A percentile compares a stretch with the other conserved stretches of the same genome.
Conservation (phyloP, 2,888 invertebrate genomes). For the Laspeyria flexula region DNA sequence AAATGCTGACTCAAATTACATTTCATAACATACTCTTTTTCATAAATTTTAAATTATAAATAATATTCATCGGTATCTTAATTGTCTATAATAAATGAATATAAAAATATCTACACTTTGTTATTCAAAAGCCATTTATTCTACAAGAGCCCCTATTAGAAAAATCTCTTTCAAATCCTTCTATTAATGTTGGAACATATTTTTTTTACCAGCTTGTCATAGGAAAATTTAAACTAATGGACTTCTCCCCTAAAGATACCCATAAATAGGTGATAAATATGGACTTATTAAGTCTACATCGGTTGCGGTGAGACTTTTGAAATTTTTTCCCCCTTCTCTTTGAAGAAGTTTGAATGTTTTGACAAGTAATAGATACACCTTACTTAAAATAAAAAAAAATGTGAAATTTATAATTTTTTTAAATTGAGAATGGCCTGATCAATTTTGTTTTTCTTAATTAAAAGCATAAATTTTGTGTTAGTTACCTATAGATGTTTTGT, state of each 20-base stretch:
- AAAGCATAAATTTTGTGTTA: too few species aligned
- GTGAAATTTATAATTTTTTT: too few species aligned
- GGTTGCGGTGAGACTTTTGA: constrained; percentile 37
- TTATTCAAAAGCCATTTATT: neutral
- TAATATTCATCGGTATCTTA: too few species aligned
- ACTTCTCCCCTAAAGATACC: constrained; percentile 45
- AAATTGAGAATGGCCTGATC: too few species aligned
- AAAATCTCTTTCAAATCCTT: constrained; percentile 12
- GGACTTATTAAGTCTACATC: constrained; percentile 59
- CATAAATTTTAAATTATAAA: too few species aligned
- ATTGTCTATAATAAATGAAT: too few species aligned
- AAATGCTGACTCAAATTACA: too few species aligned
- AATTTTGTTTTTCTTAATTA: too few species aligned
- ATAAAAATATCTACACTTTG: neutral
- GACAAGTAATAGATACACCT: neutral
- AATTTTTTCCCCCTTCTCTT: neutral
- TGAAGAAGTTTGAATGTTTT: neutral
- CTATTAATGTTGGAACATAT: constrained; percentile 18
- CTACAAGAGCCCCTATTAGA: neutral
- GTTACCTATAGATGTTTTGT: too few species aligned
- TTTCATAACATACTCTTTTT: too few species aligned
- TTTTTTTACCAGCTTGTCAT: constrained; percentile 49
- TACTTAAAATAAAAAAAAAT: too few species aligned
- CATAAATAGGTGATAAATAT: constrained; percentile 56
- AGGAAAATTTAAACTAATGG: constrained; percentile 65